A percentile compares a stretch with the other conserved stretches of the same genome.
phyloP scores from a whole-genome alignment of 1,140 invertebrate genomes.

The Pogonomyrmex californicus region DNA sequence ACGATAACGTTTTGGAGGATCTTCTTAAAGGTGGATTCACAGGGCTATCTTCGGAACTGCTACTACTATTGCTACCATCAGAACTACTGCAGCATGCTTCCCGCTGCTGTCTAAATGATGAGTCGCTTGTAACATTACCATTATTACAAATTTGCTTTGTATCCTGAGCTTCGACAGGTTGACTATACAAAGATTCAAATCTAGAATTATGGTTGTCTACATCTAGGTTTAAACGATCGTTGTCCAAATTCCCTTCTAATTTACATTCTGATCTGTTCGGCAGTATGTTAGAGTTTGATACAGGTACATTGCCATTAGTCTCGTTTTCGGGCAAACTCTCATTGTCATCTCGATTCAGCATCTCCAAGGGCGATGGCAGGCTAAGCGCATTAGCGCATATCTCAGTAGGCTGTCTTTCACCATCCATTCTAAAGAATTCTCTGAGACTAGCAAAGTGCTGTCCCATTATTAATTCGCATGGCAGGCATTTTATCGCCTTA shows the following conservation, averaged over 20 bases:
- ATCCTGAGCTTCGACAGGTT: slow-evolving; percentile 82
- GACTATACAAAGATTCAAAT: slow-evolving; percentile 86
- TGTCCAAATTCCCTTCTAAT: slow-evolving; percentile 80
- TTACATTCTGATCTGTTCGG: slow-evolving; percentile 79
- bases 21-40: slow-evolving; percentile 83
- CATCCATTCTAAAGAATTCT: slow-evolving; percentile 85
- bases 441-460: slow-evolving; percentile 87
- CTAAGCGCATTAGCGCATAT: slow-evolving; percentile 74
- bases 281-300: slow-evolving; percentile 76
- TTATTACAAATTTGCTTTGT: slow-evolving; percentile 81
- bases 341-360: slow-evolving; percentile 75
- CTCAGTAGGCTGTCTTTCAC: slow-evolving; percentile 79
- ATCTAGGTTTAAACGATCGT: slow-evolving; percentile 81
- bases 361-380: slow-evolving; percentile 73
- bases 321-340: slow-evolving; percentile 77
- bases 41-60: slow-evolving; percentile 84
- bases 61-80: slow-evolving; percentile 83
- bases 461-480: slow-evolving; percentile 84
- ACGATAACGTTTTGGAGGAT: slow-evolving; percentile 85
- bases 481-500: slow-evolving; percentile 83
- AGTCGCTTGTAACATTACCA: slow-evolving; percentile 79
- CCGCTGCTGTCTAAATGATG: slow-evolving; percentile 76
- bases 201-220: slow-evolving; percentile 86
- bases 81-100: slow-evolving; percentile 81
- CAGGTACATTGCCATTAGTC: slow-evolving; percentile 83